Conservation (phyloP, 2,888 invertebrate genomes). For the Clanis bilineata region DNA sequence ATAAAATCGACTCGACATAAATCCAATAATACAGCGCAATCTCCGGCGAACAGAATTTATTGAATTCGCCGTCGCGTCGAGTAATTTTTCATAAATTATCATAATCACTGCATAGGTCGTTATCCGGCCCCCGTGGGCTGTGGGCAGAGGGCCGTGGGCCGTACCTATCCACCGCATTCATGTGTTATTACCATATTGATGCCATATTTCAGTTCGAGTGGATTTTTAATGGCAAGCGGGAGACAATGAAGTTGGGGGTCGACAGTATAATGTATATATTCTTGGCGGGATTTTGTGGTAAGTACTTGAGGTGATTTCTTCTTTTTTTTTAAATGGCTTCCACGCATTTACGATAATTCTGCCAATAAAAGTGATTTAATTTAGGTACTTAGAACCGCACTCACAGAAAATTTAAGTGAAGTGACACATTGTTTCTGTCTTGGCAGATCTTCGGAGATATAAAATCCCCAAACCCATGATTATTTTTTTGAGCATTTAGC, state of each 20-base stretch:
- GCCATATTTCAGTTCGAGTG: slow-evolving; percentile 30
- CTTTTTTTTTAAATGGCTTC: too few species aligned
- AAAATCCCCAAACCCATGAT: too few species aligned
- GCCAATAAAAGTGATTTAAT: too few species aligned
- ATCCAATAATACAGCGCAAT: slow-evolving; percentile 25
- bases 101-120: slow-evolving; percentile 74
- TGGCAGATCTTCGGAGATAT: too few species aligned
- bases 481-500: too few species aligned
- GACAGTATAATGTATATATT: neutral
- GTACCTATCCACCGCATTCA: slow-evolving; percentile 16
- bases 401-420: too few species aligned
- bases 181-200: slow-evolving; percentile 37
- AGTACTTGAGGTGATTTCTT: too few species aligned
- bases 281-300: too few species aligned
- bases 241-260: slow-evolving; percentile 16
- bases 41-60: slow-evolving; percentile 39
- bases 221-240: slow-evolving; percentile 26
- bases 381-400: too few species aligned
- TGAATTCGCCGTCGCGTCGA: slow-evolving; percentile 46
- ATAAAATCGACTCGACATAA: slow-evolving; percentile 49
- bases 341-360: too few species aligned
- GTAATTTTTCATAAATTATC: slow-evolving; percentile 63
- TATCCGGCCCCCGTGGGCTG: slow-evolving; percentile 36
- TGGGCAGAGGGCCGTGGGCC: slow-evolving; percentile 38
- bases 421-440: too few species aligned